Evolutionary conservation across 2,113 vertebrate genomes (phyloP), one percentile per base, ranked within the genome.

Genomic region (Protomyctophum bolini): DNA sequence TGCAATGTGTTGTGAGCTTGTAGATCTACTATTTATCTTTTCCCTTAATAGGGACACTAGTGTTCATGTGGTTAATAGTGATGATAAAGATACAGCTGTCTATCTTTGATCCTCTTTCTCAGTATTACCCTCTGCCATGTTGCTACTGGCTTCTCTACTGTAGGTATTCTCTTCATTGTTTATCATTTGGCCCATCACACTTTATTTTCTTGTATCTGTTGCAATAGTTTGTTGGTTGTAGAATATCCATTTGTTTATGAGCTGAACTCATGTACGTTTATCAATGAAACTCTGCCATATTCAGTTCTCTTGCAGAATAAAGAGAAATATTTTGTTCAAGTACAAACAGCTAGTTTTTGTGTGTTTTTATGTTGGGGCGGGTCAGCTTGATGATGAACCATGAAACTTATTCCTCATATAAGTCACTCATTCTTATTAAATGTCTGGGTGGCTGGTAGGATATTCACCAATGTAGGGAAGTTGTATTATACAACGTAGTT

Each of bases 301-400:
- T 87, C 80, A 72, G 82, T 89, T 86, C 82, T 86, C 80, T 86
- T 80, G 84, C 85, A 88, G 83, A 93, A 92, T 91, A 92, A 92
- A 93, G 83, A 91, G 33, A 79, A 90, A 88, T 91, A 92, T 92
- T 93, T 93, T 93, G 77, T 87, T 89, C 80, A 91, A 86, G 78
- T 87, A 87, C 86, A 90, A 82, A 78, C 7, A 60, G 12, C 8
- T 8, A 9, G 8, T 59, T 9, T 71, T 12, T 75, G 63, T 29
- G 7, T 66, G 33, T 77, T 61, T 47, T 66, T 50, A 58, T 46
- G 51, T 14, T 6, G 11, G 62, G 6, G 6, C n/a, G 60, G 33
- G 51, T 54, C 51, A n/a, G 51, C n/a, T 54, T 54, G 51, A 54
- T n/a, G 5, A 54, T n/a, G 5, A 54, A 54, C 51, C 51, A 10